Evolutionary conservation across 2,113 vertebrate species (phyloP).

Genomic region (Arizona elegans): DNA sequence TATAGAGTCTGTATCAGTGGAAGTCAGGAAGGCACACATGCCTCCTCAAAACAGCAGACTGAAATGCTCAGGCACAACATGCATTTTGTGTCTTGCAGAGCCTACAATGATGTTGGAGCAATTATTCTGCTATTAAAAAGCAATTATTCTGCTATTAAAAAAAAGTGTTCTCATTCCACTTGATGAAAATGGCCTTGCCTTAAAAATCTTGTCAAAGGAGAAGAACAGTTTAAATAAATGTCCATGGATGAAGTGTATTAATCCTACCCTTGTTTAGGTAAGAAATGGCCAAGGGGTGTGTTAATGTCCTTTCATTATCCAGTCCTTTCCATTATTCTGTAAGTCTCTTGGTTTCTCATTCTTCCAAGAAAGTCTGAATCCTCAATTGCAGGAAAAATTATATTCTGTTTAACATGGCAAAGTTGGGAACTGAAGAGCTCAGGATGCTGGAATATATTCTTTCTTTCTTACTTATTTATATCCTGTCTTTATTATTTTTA

Average conservation of each 20-base stretch:
- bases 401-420: not conserved
- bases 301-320: not conserved
- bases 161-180: not conserved
- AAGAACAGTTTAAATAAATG: not conserved
- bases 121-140: not conserved
- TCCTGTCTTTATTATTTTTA: not conserved
- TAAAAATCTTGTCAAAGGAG: not conserved
- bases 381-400: not conserved
- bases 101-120: not conserved
- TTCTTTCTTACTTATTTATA: not conserved
- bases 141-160: too few species aligned
- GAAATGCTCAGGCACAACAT: not conserved
- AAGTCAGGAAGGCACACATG: not conserved
- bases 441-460: not conserved
- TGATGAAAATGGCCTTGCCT: not conserved
- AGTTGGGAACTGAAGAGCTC: not conserved
- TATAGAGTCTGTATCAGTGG: not conserved
- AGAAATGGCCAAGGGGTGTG: not conserved
- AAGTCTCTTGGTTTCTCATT: not conserved
- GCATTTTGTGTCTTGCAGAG: not conserved
- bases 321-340: not conserved
- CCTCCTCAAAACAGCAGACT: not conserved
- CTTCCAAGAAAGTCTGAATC: not conserved
- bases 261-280: not conserved
- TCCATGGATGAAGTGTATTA: not conserved